Conservation (phyloP, 2,888 invertebrate genomes). For the Cordilura impudica region DNA sequence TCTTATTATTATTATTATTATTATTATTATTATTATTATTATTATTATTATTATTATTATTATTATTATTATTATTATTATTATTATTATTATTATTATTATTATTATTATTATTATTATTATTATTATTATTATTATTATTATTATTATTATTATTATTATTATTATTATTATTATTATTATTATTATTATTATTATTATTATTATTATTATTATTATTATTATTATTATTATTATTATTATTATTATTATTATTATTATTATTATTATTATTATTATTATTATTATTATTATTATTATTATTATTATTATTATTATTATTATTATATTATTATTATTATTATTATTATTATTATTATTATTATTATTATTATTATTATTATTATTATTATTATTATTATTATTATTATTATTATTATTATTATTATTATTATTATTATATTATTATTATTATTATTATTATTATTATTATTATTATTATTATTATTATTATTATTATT, state of each 20-base stretch:
- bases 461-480: too few species aligned
- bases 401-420: conserved; percentile 10
- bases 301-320: conserved; percentile 10
- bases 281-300: conserved; percentile 10
- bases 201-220: conserved; percentile 10
- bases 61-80: conserved; percentile 10
- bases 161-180: conserved; percentile 10
- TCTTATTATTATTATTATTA: too few species aligned
- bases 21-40: too few species aligned
- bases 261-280: conserved; percentile 10
- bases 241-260: conserved; percentile 10
- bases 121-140: conserved; percentile 10
- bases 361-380: conserved; percentile 10
- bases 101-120: conserved; percentile 10
- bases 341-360: conserved; percentile 10
- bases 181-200: conserved; percentile 10
- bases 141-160: conserved; percentile 10
- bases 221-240: conserved; percentile 10
- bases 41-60: conserved; percentile 10
- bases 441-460: too few species aligned
- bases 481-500: too few species aligned
- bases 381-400: conserved; percentile 10
- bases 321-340: conserved; percentile 10
- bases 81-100: conserved; percentile 10
- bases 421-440: conserved; percentile 10